phyloP scores from a whole-genome alignment of 23 tunicate species.

The Clavelina lepadiformis region DNA sequence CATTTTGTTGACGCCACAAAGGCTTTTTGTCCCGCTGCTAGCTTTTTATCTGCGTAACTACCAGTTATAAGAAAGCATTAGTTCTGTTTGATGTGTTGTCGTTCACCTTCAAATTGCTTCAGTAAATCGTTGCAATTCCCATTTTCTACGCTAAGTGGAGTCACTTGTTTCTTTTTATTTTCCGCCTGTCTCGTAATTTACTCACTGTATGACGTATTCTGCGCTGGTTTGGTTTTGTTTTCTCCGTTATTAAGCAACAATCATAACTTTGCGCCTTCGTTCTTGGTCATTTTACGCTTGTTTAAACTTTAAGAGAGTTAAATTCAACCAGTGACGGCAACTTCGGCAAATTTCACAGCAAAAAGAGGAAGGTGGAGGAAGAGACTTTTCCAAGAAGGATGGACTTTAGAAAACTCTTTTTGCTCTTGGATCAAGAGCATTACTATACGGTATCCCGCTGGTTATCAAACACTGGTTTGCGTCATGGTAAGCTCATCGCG shows the following conservation, averaged over 20 bases:
- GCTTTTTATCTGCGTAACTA: not conserved
- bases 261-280: constrained; percentile 1
- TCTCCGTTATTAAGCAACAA: not conserved
- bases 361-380: constrained; percentile 1
- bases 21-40: not conserved
- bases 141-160: not conserved
- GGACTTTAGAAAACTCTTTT: too few relatives aligned
- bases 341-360: not conserved
- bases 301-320: not conserved
- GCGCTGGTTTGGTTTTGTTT: not conserved
- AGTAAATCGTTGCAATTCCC: not conserved
- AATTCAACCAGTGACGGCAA: constrained; percentile 1
- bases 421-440: too few relatives aligned
- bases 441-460: too few relatives aligned
- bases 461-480: too few relatives aligned
- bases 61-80: not conserved
- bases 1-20: not conserved
- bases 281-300: not conserved
- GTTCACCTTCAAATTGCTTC: not conserved
- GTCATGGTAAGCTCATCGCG: too few relatives aligned
- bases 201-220: not conserved
- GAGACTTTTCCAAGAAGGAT: constrained; percentile 1
- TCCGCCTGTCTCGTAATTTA: not conserved
- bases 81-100: not conserved
- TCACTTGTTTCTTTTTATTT: not conserved